Conservation (phyloP, 2,888 invertebrate species). For the Macrosoma leucophasiata region DNA sequence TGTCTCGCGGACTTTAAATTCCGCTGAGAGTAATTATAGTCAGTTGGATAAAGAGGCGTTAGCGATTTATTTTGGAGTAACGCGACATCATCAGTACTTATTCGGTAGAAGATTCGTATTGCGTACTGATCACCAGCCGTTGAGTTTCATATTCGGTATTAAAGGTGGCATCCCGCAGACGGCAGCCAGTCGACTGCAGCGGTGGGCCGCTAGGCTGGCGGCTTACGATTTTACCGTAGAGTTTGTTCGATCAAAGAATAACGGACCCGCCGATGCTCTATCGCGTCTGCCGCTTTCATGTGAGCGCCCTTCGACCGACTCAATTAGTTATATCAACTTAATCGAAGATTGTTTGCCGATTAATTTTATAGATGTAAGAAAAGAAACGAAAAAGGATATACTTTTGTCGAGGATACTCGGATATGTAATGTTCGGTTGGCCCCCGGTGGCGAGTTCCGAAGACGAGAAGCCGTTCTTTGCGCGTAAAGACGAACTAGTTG, state of each 20-base stretch:
- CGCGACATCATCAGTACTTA: constrained; percentile 28
- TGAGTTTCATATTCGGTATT: constrained; percentile 36
- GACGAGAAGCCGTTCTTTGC: constrained; percentile 3
- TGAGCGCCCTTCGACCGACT: constrained; percentile 1
- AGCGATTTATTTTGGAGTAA: constrained; percentile 26
- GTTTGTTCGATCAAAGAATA: constrained; percentile 18
- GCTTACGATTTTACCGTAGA: constrained; percentile 32
- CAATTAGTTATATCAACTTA: constrained; percentile 3
- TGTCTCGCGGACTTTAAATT: constrained; percentile 23
- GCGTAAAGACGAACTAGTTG: background rate
- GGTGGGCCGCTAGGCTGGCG: constrained; percentile 34
- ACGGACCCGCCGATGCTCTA: constrained; percentile 22
- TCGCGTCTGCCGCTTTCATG: constrained; percentile 20
- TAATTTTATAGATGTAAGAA: background rate
- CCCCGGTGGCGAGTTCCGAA: background rate
- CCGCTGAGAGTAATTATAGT: constrained; percentile 27
- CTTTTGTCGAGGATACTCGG: constrained; percentile 1
- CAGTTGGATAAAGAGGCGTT: constrained; percentile 28
- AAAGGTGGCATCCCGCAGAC: constrained; percentile 31
- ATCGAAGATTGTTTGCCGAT: constrained; percentile 7
- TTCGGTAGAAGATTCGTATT: constrained; percentile 30
- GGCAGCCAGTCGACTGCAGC: constrained; percentile 33
- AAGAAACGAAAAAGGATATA: constrained; percentile 3
- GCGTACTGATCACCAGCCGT: constrained; percentile 44
- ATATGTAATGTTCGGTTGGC: constrained; percentile 3